Evolutionary conservation across 2,888 invertebrate species (phyloP).

Genomic region (Lasioglossum vierecki): DNA sequence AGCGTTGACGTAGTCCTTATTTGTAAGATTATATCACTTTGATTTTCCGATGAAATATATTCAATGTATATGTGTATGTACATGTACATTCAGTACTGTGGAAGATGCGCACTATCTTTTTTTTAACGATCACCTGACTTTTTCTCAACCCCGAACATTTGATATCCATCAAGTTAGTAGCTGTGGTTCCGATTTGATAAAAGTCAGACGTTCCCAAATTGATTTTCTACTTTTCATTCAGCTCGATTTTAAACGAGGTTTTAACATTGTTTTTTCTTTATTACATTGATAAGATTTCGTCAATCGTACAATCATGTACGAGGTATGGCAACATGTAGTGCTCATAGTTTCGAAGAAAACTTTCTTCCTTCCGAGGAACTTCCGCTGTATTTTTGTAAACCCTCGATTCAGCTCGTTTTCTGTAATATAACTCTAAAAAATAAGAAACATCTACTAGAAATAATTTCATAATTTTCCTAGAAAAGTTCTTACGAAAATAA

Average conservation of each 20-base stretch:
- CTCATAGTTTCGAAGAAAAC: conserved; percentile 1
- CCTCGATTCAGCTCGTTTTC: neutral
- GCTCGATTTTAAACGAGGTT: neutral
- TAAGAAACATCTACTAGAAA: neutral
- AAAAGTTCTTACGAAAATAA: neutral
- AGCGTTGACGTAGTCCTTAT: conserved; percentile 62
- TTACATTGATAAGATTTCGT: neutral
- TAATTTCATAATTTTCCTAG: neutral
- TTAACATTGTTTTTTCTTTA: neutral
- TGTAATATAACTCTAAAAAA: neutral
- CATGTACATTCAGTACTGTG: conserved; percentile 58
- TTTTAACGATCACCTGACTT: conserved; percentile 4
- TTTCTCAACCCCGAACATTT: neutral
- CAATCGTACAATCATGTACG: too few relatives aligned
- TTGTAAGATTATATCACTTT: conserved; percentile 78
- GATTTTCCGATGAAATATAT: conserved; percentile 76
- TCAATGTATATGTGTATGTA: conserved; percentile 72
- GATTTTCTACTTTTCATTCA: neutral
- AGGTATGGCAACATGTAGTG: neutral
- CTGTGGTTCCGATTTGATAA: neutral
- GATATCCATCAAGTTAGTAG: neutral
- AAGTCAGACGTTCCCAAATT: neutral
- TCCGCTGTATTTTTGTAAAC: neutral
- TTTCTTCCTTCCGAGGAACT: neutral
- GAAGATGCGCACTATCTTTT: conserved; percentile 23